phyloP scores from a whole-genome alignment of 2,113 vertebrate genomes.

The Emydura subglobosa region DNA sequence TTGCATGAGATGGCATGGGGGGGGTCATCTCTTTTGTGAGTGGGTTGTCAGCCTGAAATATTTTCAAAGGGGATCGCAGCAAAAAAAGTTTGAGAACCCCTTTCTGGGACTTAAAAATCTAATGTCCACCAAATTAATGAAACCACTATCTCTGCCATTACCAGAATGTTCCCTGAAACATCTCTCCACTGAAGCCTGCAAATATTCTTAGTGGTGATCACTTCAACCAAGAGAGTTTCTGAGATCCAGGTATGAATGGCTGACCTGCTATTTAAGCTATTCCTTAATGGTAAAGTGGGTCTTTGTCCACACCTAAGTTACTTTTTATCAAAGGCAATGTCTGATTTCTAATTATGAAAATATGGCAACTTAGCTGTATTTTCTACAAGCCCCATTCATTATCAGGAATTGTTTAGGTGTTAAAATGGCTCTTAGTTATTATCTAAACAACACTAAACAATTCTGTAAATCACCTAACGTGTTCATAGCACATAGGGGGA shows the following conservation, averaged over 20 bases:
- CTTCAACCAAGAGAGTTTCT: neutral
- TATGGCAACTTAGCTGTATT: neutral
- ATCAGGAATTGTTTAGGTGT: neutral
- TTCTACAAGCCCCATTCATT: neutral
- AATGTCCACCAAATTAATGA: neutral
- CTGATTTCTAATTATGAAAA: neutral
- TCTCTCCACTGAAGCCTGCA: neutral
- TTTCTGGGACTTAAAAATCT: neutral
- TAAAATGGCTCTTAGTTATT: neutral
- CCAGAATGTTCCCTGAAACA: neutral
- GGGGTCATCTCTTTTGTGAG: too few species aligned
- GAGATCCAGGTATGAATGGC: neutral
- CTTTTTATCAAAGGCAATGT: neutral
- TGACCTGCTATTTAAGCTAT: neutral
- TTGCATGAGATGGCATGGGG: too few species aligned
- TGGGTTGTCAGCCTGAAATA: too few species aligned
- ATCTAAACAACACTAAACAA: neutral
- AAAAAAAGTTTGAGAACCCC: too few species aligned
- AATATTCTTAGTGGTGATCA: neutral
- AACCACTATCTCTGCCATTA: neutral
- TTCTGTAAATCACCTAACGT: neutral
- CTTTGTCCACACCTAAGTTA: neutral
- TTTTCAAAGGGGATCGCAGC: too few species aligned
- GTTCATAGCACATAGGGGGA: neutral
- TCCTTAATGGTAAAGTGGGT: neutral